Base-by-base conservation (phyloP, 1,140 invertebrate species). In the Dufourea novaeangliae region DNA sequence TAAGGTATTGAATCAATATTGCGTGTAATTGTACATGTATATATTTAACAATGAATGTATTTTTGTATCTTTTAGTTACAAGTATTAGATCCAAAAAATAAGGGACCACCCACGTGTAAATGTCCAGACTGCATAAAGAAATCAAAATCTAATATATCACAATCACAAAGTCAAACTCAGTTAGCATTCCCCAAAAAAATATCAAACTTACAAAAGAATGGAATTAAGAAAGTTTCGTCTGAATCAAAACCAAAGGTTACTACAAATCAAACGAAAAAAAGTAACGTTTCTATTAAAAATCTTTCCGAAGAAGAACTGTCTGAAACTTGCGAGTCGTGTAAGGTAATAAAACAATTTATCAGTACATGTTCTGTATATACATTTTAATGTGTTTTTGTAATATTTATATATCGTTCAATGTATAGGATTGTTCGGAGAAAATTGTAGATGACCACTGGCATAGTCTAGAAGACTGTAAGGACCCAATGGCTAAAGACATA, bases 21-120 rank as follows among this genome's bases (percentile, higher is more conserved):
- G 14, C 34, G 20, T 54, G 32, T 37, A 20, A 52, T 46, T 77
- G 0, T 25, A 17, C 20, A 52, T 32, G 14, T n/a, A 14, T 34
- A 52, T 34, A 6, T n/a, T 17, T 32, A 14, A 27, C 7, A 25
- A 25, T 20, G 44, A 20, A 46, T 0, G 14, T 20, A 54, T 67
- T 34, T 37, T 25, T 14, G 5, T 17, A 17, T 32, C 59, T 82
- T 77, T 59, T 44, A 92, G 90, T 88, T 92, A 69, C 88, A 92
- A 88, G 81, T 91, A 27, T 84, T 92, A 68, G 91, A 93, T 88
- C 86, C 88, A 57, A 93, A 92, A 82, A 91, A 88, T 64, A 93
- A 92, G 85, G 89, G 86, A 52, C 77, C 85, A 34, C 85, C 84
- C 27, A 91, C 73, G 5, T 93, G 92, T 82, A 89, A 89, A 50